Evolutionary conservation across 2,797 vertebrate genomes (phyloP).

Genomic region (Chloroceryle amazona): DNA sequence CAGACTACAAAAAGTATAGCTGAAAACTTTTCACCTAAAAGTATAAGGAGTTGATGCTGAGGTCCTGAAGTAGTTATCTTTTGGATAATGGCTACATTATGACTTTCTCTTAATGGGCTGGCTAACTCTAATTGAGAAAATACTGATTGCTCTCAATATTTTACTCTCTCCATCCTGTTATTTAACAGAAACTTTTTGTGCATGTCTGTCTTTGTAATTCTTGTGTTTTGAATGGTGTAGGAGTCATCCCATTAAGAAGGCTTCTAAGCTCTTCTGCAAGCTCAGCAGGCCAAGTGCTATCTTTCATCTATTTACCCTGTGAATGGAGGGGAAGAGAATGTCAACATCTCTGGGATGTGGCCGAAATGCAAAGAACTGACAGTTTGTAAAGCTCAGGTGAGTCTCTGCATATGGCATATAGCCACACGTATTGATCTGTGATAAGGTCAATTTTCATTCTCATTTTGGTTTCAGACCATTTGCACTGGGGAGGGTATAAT

Average conservation of each 20-base stretch:
- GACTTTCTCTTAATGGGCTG: not conserved
- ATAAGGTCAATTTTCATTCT: conserved; percentile 44
- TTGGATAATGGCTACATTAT: not conserved
- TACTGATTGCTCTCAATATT: not conserved
- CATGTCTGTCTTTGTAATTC: not conserved
- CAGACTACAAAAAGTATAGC: not conserved
- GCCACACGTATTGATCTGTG: not conserved
- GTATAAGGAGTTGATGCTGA: not conserved
- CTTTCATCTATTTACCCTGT: not conserved
- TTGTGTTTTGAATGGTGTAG: not conserved
- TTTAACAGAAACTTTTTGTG: not conserved
- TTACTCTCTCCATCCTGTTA: not conserved
- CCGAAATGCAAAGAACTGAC: not conserved
- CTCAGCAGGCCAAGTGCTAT: not conserved
- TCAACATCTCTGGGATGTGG: not conserved
- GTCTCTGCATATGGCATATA: not conserved
- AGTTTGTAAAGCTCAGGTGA: not conserved
- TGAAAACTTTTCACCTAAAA: not conserved
- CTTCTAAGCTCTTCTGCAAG: not conserved
- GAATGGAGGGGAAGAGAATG: not conserved
- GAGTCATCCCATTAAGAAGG: not conserved
- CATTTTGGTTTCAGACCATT: conserved; percentile 38
- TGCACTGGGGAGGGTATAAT: not conserved
- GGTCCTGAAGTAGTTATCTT: not conserved
- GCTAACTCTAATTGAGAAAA: not conserved